A percentile compares a stretch with the other conserved stretches of the same genome.
phyloP scores from a whole-genome alignment of 2,113 vertebrate species.

The Periophthalmus modestus region DNA sequence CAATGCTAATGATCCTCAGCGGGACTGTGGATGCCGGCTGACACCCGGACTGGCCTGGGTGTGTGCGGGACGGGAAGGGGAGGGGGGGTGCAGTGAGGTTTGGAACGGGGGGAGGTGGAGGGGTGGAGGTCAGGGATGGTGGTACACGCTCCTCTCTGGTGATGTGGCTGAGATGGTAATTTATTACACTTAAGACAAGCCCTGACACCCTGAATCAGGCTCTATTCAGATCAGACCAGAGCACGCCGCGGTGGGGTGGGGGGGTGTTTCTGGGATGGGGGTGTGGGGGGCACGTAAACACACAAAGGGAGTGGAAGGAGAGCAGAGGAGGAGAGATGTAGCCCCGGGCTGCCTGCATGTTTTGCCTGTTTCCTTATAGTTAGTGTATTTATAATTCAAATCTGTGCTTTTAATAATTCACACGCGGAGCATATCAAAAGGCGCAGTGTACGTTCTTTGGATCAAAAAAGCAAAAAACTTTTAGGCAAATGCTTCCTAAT shows the following conservation, averaged over 20 bases:
- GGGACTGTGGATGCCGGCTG: constrained; percentile 57
- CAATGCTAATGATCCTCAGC: constrained; percentile 68
- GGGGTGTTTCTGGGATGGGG: constrained; percentile 1
- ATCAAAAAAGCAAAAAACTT: constrained; percentile 31
- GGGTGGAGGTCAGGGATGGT: constrained; percentile 52
- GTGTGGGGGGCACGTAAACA: constrained; percentile 39
- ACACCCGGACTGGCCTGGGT: constrained; percentile 49
- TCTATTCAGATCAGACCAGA: constrained; percentile 63
- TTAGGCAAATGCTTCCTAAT: constrained; percentile 3
- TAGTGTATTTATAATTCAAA: constrained; percentile 76
- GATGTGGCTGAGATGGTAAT: constrained; percentile 62
- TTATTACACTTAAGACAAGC: constrained; percentile 70
- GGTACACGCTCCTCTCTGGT: constrained; percentile 46
- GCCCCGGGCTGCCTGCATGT: constrained; percentile 62
- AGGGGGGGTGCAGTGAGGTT: neutral
- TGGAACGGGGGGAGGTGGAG: neutral
- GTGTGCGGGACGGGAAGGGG: neutral
- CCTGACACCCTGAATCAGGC: constrained; percentile 73
- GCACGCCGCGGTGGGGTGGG: constrained; percentile 24
- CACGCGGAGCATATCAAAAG: constrained; percentile 56
- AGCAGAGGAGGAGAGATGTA: constrained; percentile 44
- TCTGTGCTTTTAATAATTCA: constrained; percentile 72
- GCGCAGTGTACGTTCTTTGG: constrained; percentile 31
- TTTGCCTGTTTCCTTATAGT: constrained; percentile 66
- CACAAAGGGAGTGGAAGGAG: constrained; percentile 52